These are phyloP conservation scores for Antennarius striatus DNA, from an alignment of 2,113 vertebrate genomes.

Conservation along the genomic window DNA sequence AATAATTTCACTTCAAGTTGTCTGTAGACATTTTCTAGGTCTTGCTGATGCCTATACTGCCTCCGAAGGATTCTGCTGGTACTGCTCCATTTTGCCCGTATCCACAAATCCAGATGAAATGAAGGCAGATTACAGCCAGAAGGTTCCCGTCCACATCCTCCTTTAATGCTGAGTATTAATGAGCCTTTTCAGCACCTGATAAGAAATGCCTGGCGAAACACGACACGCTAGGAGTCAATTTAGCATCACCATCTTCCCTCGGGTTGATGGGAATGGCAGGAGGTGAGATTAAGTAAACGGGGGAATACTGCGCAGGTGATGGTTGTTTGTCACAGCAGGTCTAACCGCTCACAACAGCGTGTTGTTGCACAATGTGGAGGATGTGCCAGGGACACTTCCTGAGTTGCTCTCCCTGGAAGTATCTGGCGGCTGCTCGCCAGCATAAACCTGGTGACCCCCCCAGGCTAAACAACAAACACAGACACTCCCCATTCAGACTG, in stretches of 20 bases:
- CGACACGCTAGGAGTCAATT: constrained; percentile 16
- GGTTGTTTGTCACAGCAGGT: constrained; percentile 61
- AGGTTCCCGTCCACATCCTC: too few species aligned
- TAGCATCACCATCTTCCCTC: constrained; percentile 12
- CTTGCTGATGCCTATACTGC: too few species aligned
- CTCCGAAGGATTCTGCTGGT: too few species aligned
- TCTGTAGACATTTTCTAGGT: too few species aligned
- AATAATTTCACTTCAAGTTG: too few species aligned
- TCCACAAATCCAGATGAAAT: too few species aligned
- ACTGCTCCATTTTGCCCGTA: too few species aligned
- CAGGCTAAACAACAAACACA: constrained; percentile 42
- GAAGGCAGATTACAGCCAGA: too few species aligned
- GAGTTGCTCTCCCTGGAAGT: constrained; percentile 60
- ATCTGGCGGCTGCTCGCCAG: constrained; percentile 59
- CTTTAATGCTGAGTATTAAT: too few species aligned
- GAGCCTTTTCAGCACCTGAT: not conserved
- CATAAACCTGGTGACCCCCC: constrained; percentile 71
- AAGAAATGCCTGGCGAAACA: constrained; percentile 25
- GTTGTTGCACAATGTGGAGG: constrained; percentile 36
- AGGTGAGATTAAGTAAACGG: constrained; percentile 14
- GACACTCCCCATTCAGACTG: constrained; percentile 25
- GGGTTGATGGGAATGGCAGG: constrained; percentile 18
- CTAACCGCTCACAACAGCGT: constrained; percentile 45
- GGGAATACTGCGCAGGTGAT: constrained; percentile 26
- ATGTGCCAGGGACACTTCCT: constrained; percentile 72